Conservation (phyloP, 2,797 vertebrate species). For the Cuniculus paca region DNA sequence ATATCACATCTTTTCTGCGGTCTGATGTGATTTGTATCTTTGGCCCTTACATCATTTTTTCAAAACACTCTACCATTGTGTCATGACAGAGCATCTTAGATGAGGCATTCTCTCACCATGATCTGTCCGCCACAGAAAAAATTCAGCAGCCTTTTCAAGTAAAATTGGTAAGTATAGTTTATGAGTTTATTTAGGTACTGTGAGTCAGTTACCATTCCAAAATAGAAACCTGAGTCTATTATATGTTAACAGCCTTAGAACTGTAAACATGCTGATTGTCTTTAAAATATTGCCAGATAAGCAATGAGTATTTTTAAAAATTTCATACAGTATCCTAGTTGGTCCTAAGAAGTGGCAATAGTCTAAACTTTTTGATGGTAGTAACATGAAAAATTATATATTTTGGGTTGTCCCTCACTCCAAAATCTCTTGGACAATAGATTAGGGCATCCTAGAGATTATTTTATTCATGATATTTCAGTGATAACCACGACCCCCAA, state of each 20-base stretch:
- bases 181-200: neutral
- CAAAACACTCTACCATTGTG: neutral
- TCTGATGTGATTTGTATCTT: neutral
- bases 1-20: neutral
- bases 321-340: neutral
- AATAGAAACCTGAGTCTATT: neutral
- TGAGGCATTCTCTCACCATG: neutral
- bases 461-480: neutral
- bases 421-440: neutral
- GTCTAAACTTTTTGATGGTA: neutral
- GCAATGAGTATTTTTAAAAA: neutral
- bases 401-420: neutral
- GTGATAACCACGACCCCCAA: neutral
- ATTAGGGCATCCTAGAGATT: neutral
- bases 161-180: constrained; percentile 75
- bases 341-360: neutral
- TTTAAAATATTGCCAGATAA: neutral
- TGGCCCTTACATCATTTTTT: neutral
- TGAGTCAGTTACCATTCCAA: neutral
- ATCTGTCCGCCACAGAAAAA: neutral
- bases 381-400: neutral
- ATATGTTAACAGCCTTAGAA: neutral
- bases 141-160: neutral
- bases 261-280: neutral
- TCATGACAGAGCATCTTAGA: constrained; percentile 78